Base-by-base conservation (phyloP, 2,797 vertebrate species). In the Trachops cirrhosus region DNA sequence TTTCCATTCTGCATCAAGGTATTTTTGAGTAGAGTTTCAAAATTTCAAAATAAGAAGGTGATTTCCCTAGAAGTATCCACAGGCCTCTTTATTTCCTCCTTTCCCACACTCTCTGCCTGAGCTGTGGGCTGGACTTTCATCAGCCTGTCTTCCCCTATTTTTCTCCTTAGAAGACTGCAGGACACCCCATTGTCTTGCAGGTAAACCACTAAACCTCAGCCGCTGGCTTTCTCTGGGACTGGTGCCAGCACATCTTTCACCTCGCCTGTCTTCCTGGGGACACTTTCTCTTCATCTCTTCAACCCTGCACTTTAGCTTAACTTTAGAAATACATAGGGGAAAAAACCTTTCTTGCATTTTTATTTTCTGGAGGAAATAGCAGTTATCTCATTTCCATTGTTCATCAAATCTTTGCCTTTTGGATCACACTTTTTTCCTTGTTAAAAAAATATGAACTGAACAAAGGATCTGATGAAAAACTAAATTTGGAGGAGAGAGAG, bases 31-130 rank as follows among this genome's bases (percentile, higher is more conserved):
- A 50, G 57, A 83, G 54, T 71, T 93, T 89, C 34, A 50, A 94
- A 90, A 83, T 71, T 93, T 89, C 34, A 50, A 94, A 90, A 83
- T 85, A 64, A 79, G n/a, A 34, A 62, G 26, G 29, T 39, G 71
- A 74, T 90, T 80, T 32, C 3, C 67, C 83, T 89, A 71, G 59
- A 89, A 86, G 44, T 57, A 9, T 54, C 37, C 26, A 73, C 32
- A 78, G 67, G 0, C 32, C 71, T 93, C 37, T 97, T 92, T 74
- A 70, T 94, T 97, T 97, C 78, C 3, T 1, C 74, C 37, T 95
- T 46, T 97, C 94, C 95, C 97, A 97, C 2, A 5, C 90, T 97
- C 74, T 95, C 88, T 92, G 96, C 21, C 68, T 21, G 5, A 8
- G 57, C 39, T 71, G n/a, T 24, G 90, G 57, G 32, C 71, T 82